Evolutionary conservation across 2,797 vertebrate species (phyloP), one percentile per base, ranked within the genome.

Genomic region (Channallabes apus): DNA sequence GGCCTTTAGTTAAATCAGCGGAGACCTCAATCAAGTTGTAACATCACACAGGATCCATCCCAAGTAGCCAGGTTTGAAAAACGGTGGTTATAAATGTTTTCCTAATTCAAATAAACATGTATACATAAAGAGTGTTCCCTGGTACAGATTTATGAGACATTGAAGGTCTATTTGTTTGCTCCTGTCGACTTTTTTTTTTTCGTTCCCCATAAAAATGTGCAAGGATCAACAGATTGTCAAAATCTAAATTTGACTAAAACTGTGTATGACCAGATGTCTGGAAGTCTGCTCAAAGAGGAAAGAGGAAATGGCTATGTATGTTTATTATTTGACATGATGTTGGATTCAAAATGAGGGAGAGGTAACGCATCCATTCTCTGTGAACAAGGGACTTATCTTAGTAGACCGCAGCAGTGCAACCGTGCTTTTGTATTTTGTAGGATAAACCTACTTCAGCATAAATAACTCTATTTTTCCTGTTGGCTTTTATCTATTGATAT

Each of bases 11-110:
- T 94, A 94, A 95, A 93, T 94, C 95, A 94, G 94, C 94, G 96
- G 96, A 96, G 97, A 95, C 96, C 96, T 97, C 97, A 97, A 96
- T 96, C 94, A 90, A 90, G 84, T 93, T 93, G 18, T 54, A 72
- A 83, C 61, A 35, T 79, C 85, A 20, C 86, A 51, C 77, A 71
- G 84, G 80, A 83, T 84, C 67, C 73, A 75, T 82, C 22, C 80
- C 51, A 67, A 65, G 77, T 94, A 81, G 75, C 77, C 76, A 61
- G 58, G 80, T 95, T 95, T 96, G 94, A 95, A 82, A 71, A 83
- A 71, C 64, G 61, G 58, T 82, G 80, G 80, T 59, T 82, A 68
- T 76, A 54, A 78, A 32, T 85, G 61, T 4, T 80, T 80, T 75
- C 41, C 29, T 80, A 65, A 80, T 85, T 85, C 41, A 85, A 75